These are phyloP conservation scores for Columbina picui DNA, from an alignment of 2,113 vertebrate genomes.

Conservation along the genomic window DNA sequence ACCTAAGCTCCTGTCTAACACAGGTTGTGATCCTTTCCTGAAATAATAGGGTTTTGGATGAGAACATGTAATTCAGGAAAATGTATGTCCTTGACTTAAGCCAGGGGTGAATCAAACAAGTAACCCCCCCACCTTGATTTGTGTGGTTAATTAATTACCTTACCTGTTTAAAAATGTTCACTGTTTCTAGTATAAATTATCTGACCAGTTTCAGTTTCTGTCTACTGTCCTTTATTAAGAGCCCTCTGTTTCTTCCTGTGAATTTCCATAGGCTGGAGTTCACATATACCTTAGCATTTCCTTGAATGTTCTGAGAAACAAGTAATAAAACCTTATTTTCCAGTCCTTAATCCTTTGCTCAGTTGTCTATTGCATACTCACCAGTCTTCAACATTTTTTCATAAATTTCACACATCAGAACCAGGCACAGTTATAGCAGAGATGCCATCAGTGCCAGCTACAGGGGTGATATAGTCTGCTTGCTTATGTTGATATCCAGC, in stretches of 20 bases:
- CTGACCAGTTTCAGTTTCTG: not conserved
- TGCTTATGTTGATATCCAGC: not conserved
- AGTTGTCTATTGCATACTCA: not conserved
- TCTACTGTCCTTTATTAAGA: not conserved
- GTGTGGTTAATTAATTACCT: not conserved
- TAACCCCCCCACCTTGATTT: not conserved
- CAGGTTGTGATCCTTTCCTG: not conserved
- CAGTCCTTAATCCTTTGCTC: not conserved
- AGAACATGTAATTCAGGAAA: not conserved
- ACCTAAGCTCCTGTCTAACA: not conserved
- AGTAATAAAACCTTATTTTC: not conserved
- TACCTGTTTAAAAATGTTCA: not conserved
- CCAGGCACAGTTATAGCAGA: not conserved
- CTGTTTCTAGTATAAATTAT: not conserved
- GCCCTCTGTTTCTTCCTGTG: not conserved
- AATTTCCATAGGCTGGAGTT: not conserved
- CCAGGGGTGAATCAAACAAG: not conserved
- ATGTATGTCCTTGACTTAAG: accelerated
- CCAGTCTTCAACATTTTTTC: not conserved
- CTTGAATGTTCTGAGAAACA: not conserved
- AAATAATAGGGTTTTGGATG: not conserved
- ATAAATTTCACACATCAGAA: not conserved
- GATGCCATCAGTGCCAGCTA: not conserved
- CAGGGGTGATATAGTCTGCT: not conserved
- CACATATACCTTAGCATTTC: not conserved